Percentiles rank a stretch among this genome's conserved stretches.
Evolutionary conservation across 2,888 invertebrate species (phyloP).

Genomic region (Melipona beecheii): DNA sequence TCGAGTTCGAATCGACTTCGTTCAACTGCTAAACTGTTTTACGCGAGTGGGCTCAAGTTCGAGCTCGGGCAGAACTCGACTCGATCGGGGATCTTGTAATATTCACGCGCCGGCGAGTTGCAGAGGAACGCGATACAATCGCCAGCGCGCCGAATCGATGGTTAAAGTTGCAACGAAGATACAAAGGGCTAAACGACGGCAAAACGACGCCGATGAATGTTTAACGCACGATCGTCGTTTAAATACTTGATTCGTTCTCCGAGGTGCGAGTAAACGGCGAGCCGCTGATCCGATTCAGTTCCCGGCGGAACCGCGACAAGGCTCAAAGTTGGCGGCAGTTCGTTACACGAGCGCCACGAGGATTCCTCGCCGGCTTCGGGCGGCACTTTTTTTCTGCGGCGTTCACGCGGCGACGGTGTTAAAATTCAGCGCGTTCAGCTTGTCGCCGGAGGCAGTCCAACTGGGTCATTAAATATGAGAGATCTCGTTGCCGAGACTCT

Average conservation of each 20-base stretch:
- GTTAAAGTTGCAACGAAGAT: too few species aligned
- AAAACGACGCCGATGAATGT: conserved; percentile 4
- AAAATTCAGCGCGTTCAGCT: conserved; percentile 77
- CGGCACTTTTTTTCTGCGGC: conserved; percentile 50
- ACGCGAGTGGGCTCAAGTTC: neutral
- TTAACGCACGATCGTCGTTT: conserved; percentile 1
- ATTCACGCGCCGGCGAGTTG: neutral
- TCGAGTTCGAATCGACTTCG: too few species aligned
- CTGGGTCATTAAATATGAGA: conserved; percentile 80
- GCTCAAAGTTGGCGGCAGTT: conserved; percentile 60
- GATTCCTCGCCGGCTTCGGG: conserved; percentile 33
- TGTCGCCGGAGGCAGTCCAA: conserved; percentile 74
- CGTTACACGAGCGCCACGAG: conserved; percentile 49
- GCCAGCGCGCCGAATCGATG: too few species aligned
- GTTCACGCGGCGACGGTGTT: conserved; percentile 65
- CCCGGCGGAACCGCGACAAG: conserved; percentile 25
- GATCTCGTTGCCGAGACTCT: conserved; percentile 72
- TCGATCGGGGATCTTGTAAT: neutral
- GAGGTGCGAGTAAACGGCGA: neutral
- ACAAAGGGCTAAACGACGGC: neutral
- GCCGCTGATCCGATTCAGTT: neutral
- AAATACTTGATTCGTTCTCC: conserved; percentile 10
- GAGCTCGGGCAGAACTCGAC: neutral
- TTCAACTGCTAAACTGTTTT: too few species aligned
- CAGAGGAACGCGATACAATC: neutral